Conservation (phyloP, 1,140 invertebrate genomes). For the Triops cancriformis region DNA sequence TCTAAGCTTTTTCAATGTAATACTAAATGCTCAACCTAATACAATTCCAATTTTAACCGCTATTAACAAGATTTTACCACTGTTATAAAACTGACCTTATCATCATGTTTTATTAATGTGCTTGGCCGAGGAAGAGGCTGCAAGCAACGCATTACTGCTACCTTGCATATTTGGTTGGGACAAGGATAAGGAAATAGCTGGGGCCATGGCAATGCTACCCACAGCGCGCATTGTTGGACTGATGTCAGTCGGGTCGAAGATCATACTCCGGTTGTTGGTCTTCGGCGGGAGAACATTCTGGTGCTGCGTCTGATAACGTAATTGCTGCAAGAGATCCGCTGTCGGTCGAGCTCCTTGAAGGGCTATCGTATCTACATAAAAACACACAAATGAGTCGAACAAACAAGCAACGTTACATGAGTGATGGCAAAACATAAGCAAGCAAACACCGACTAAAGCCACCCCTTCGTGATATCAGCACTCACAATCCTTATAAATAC, state of each 20-base stretch:
- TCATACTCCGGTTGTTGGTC: background rate
- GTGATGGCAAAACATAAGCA: background rate
- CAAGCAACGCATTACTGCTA: background rate
- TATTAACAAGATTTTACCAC: background rate
- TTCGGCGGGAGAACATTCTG: background rate
- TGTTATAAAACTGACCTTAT: background rate
- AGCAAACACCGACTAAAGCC: no score
- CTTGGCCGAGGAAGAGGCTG: background rate
- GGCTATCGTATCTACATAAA: background rate
- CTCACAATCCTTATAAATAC: no score
- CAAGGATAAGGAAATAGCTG: background rate
- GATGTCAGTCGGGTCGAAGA: background rate
- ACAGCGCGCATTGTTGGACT: background rate
- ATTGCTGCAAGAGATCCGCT: slow-evolving; percentile 1
- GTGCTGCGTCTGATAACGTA: background rate
- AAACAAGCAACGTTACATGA: background rate
- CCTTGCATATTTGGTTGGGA: background rate
- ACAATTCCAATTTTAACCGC: background rate
- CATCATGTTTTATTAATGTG: background rate
- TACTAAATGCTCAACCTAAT: background rate
- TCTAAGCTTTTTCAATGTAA: background rate
- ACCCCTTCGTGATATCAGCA: no score
- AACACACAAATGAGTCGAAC: background rate
- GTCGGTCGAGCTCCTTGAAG: background rate
- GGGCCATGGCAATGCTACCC: background rate